These are phyloP conservation scores for Calliopsis andreniformis DNA, from an alignment of 1,140 invertebrate genomes.

Conservation along the genomic window DNA sequence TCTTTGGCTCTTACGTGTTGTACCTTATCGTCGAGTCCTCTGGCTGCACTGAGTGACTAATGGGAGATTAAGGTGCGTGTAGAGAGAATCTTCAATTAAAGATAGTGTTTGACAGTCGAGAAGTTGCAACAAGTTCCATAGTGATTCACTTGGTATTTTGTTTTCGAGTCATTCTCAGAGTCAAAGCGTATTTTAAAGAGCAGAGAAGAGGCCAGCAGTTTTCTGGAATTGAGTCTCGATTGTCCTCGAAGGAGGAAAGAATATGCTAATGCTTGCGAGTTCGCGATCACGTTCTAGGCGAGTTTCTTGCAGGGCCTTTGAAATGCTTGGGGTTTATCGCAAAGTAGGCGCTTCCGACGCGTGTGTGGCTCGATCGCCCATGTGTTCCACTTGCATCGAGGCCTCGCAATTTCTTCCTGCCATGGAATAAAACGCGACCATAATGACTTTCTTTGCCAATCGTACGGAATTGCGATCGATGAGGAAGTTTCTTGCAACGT, in stretches of 20 bases:
- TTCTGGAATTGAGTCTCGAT: slow-evolving; percentile 2
- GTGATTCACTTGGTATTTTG: background rate
- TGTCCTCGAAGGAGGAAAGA: slow-evolving; percentile 5
- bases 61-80: background rate
- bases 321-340: slow-evolving; percentile 14
- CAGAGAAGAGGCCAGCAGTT: too few relatives aligned
- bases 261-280: slow-evolving; percentile 28
- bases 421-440: slow-evolving; percentile 4
- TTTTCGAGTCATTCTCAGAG: too few relatives aligned
- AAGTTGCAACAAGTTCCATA: too few relatives aligned
- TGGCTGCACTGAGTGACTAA: background rate
- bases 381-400: slow-evolving; percentile 25
- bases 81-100: too few relatives aligned
- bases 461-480: background rate
- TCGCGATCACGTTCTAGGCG: slow-evolving; percentile 19
- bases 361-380: background rate
- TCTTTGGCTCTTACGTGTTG: background rate
- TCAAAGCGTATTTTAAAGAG: too few relatives aligned
- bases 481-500: fast-evolving
- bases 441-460: slow-evolving; percentile 27
- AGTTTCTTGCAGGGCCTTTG: slow-evolving; percentile 8
- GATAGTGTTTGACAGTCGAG: too few relatives aligned
- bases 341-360: background rate
- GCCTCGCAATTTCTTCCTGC: slow-evolving; percentile 22
- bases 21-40: background rate